Percentiles rank a stretch among this genome's conserved stretches.
Evolutionary conservation across 2,113 vertebrate species (phyloP).

Genomic region (Myrmecobius fasciatus): DNA sequence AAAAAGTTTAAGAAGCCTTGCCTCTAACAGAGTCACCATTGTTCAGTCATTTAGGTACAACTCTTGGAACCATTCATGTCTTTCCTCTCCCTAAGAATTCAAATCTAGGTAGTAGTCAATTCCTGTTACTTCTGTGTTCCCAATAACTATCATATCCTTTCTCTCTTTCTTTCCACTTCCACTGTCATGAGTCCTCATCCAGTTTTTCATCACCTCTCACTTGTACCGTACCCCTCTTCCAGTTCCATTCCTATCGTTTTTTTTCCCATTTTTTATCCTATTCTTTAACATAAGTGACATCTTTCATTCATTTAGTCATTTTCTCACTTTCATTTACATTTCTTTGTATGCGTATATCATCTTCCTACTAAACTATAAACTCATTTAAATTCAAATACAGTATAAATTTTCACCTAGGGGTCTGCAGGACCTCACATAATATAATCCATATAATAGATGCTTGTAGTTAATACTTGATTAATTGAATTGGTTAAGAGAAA

Average conservation of each 20-base stretch:
- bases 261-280: too few species aligned
- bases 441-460: too few species aligned
- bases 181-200: not conserved
- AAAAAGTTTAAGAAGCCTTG: too few species aligned
- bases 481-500: too few species aligned
- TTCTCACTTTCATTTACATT: not conserved
- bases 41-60: not conserved
- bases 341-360: not conserved
- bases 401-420: too few species aligned
- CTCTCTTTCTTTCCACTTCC: not conserved
- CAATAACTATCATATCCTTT: not conserved
- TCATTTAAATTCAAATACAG: not conserved
- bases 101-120: not conserved
- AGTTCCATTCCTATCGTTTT: not conserved
- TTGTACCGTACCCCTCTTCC: not conserved
- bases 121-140: not conserved
- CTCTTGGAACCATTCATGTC: not conserved
- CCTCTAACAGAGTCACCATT: not conserved
- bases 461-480: too few species aligned
- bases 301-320: not conserved
- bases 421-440: too few species aligned
- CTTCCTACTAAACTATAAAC: not conserved
- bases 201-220: not conserved
- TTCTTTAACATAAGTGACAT: not conserved
- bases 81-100: not conserved